Evolutionary conservation across 2,888 invertebrate species (phyloP).

Genomic region (Aphodius granarius): DNA sequence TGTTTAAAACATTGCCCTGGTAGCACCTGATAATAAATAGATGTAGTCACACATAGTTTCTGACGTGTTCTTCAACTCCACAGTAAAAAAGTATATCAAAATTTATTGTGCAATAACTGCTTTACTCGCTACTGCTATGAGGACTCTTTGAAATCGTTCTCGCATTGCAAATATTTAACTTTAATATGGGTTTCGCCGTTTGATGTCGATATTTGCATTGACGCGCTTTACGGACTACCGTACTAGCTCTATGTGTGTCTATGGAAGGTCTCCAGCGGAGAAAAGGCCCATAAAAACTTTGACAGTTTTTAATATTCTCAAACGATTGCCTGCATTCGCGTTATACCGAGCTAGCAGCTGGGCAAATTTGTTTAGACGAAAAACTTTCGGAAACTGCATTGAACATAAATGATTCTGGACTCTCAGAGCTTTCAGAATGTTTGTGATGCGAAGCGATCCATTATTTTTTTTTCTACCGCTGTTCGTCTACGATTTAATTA

Average conservation of each 20-base stretch:
- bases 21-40: background rate
- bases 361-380: background rate
- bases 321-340: background rate
- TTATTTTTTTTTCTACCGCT: background rate
- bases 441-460: background rate
- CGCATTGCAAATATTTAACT: background rate
- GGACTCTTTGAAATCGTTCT: background rate
- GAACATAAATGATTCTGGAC: background rate
- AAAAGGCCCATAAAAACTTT: background rate
- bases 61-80: background rate
- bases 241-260: background rate
- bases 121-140: background rate
- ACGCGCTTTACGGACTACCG: background rate
- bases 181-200: background rate
- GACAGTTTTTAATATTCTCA: background rate
- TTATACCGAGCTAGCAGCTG: background rate
- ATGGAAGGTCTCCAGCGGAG: background rate
- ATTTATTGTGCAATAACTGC: background rate
- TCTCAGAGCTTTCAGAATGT: background rate
- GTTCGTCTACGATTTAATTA: background rate
- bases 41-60: background rate
- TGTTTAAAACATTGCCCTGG: no score
- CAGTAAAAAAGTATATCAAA: background rate
- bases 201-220: background rate
- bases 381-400: background rate